Conservation (phyloP, 2,888 invertebrate genomes). For the Caenorhabditis doughertyi region DNA sequence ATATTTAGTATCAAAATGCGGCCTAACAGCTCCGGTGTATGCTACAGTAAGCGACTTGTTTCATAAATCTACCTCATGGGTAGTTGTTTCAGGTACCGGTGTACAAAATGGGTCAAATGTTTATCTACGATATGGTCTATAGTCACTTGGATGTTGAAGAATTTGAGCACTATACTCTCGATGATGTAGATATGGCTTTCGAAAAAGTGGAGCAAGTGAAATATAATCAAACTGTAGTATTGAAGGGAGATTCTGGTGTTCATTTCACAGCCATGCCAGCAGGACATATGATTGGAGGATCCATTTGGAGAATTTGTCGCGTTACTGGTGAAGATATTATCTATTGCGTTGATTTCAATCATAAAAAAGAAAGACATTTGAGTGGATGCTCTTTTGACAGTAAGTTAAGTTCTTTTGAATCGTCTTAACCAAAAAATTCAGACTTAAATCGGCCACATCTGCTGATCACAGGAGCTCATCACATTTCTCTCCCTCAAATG, state of each 20-base stretch:
- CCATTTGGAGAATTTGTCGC: constrained; percentile 94
- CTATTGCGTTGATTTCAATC: constrained; percentile 94
- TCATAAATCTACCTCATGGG: background rate
- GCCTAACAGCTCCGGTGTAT: constrained; percentile 94
- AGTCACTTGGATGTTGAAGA: constrained; percentile 80
- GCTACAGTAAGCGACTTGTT: constrained; percentile 89
- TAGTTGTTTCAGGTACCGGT: constrained; percentile 89
- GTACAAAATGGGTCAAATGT: constrained; percentile 99
- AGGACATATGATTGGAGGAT: constrained; percentile 96
- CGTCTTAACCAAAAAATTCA: too few species aligned
- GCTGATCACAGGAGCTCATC: constrained; percentile 95
- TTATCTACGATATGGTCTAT: constrained; percentile 91
- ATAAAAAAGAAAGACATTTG: constrained; percentile 92
- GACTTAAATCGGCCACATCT: constrained; percentile 93
- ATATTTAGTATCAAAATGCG: constrained; percentile 95
- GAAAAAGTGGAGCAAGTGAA: constrained; percentile 96
- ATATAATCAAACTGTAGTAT: constrained; percentile 91
- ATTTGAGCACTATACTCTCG: constrained; percentile 89
- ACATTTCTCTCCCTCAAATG: constrained; percentile 92
- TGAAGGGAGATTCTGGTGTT: constrained; percentile 92
- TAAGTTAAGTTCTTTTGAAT: too few species aligned
- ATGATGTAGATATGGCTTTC: constrained; percentile 98
- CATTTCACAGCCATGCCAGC: constrained; percentile 95
- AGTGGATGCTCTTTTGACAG: constrained; percentile 81
- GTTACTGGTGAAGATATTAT: constrained; percentile 89